These are phyloP conservation scores for Caenorhabditis inopinata DNA, from an alignment of 1,140 invertebrate species.

Conservation along the genomic window DNA sequence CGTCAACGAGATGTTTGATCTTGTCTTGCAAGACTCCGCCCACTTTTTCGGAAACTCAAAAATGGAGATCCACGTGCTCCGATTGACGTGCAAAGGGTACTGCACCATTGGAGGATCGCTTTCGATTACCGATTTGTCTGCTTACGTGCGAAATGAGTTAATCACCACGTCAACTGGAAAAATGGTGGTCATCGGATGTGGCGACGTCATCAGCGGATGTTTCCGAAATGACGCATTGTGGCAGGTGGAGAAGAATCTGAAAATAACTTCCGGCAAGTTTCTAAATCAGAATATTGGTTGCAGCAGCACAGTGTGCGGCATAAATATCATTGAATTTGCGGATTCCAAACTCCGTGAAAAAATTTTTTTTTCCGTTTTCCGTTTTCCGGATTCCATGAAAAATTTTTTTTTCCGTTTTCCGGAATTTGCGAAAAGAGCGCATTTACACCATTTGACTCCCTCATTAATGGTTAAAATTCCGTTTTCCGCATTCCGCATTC, in stretches of 20 bases:
- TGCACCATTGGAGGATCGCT: constrained; percentile 36
- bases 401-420: no score
- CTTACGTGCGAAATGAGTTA: constrained; percentile 15
- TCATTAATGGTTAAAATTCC: no score
- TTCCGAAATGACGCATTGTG: constrained; percentile 31
- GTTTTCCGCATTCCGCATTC: no score
- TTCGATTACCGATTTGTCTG: not conserved
- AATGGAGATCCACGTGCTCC: constrained; percentile 19
- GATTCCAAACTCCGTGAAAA: no score
- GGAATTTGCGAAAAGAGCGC: no score
- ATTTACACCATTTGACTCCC: no score
- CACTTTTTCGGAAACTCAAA: constrained; percentile 30
- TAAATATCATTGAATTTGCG: no score
- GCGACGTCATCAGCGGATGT: constrained; percentile 8
- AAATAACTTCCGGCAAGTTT: not conserved
- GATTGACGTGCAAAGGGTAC: not conserved
- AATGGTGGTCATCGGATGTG: not conserved
- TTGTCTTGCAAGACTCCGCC: constrained; percentile 13
- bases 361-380: no score
- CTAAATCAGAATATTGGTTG: no score
- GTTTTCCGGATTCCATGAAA: no score
- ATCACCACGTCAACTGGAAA: constrained; percentile 37
- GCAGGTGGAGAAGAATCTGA: constrained; percentile 37
- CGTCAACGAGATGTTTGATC: constrained; percentile 4
- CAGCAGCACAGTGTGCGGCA: no score